Evolutionary conservation across 2,113 vertebrate genomes (phyloP).

Genomic region (Heterochromis multidens): DNA sequence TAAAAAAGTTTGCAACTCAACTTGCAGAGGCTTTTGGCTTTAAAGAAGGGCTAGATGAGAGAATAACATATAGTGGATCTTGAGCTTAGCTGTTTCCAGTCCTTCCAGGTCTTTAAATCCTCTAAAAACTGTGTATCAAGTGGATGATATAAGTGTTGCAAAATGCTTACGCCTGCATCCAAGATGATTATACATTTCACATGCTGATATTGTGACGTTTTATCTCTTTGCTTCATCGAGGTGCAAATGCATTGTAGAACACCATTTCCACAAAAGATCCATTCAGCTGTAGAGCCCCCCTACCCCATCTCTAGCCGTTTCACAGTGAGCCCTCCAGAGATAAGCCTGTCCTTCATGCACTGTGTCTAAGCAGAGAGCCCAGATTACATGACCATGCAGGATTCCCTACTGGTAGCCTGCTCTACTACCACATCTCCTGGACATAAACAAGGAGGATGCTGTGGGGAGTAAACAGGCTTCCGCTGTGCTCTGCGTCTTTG

Average conservation of each 20-base stretch:
- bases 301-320: neutral
- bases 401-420: slow-evolving; percentile 46
- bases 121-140: neutral
- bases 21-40: neutral
- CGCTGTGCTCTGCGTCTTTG: slow-evolving; percentile 36
- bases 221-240: neutral
- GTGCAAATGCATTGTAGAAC: slow-evolving; percentile 25
- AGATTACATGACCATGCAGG: slow-evolving; percentile 59
- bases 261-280: neutral
- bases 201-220: neutral
- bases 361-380: slow-evolving; percentile 49
- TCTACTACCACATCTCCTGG: slow-evolving; percentile 37
- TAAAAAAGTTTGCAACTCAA: neutral
- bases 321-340: slow-evolving; percentile 52
- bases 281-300: neutral
- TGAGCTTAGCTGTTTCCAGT: neutral
- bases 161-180: neutral
- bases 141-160: neutral
- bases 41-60: neutral
- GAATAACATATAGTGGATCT: neutral
- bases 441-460: slow-evolving; percentile 56
- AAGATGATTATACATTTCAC: slow-evolving; percentile 14
- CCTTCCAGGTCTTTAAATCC: neutral
- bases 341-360: slow-evolving; percentile 63
- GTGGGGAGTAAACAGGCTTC: slow-evolving; percentile 22